Conservation (phyloP, 2,113 vertebrate genomes). For the Siphamia tubifer region DNA sequence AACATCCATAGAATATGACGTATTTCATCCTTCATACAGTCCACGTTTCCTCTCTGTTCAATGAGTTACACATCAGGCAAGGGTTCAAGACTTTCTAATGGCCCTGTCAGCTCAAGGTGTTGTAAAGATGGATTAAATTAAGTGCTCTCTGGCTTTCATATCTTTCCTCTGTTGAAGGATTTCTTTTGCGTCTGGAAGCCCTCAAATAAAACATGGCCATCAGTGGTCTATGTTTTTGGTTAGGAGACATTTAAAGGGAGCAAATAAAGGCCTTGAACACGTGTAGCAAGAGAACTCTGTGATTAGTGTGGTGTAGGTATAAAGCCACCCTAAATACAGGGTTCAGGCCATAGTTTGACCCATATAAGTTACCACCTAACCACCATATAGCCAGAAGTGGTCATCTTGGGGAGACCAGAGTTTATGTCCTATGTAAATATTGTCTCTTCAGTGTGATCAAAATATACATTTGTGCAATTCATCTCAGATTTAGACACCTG, state of each 20-base stretch:
- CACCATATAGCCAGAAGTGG: slow-evolving; percentile 31
- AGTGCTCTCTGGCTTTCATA: not conserved
- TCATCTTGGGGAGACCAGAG: not conserved
- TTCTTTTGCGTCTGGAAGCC: not conserved
- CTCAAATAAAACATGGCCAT: not conserved
- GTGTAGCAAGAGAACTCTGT: slow-evolving; percentile 13
- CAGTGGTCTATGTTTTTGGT: slow-evolving; percentile 23
- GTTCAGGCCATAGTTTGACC: slow-evolving; percentile 42
- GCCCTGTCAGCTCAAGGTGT: not conserved
- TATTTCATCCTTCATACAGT: not conserved
- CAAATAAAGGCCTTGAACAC: not conserved
- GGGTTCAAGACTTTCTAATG: not conserved
- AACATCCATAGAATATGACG: not conserved
- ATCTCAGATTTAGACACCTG: too few relatives aligned
- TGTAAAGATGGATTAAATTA: not conserved
- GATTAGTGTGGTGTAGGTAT: slow-evolving; percentile 42
- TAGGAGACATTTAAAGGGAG: slow-evolving; percentile 8
- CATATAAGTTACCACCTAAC: slow-evolving; percentile 42
- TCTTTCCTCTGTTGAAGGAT: not conserved
- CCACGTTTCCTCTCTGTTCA: not conserved
- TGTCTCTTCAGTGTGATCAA: not conserved
- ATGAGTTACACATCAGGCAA: not conserved
- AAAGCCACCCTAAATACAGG: slow-evolving; percentile 50
- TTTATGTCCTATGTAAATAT: slow-evolving; percentile 28
- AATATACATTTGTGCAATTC: not conserved